Evolutionary conservation across 2,888 invertebrate genomes (phyloP).

Genomic region (Eubasilissa splendida): DNA sequence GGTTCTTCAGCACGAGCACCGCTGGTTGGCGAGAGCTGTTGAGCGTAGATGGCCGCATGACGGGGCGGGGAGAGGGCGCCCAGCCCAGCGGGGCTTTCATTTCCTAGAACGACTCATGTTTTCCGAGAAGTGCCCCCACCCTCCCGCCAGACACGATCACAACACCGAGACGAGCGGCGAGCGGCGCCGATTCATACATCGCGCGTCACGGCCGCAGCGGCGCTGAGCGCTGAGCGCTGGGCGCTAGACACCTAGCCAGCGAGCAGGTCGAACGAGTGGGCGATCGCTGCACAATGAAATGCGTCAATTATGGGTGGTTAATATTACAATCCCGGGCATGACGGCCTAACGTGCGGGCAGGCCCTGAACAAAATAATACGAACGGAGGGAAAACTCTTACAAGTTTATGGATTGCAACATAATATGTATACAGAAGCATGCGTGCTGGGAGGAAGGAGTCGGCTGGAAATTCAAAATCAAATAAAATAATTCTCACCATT

Average conservation of each 20-base stretch:
- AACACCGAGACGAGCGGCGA: not conserved
- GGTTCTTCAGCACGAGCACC: not conserved
- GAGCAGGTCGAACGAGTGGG: too few relatives aligned
- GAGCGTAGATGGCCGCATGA: constrained; percentile 9
- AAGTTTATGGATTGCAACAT: too few relatives aligned
- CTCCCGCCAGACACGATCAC: constrained; percentile 57
- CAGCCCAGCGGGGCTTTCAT: constrained; percentile 65
- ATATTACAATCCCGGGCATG: too few relatives aligned
- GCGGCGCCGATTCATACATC: not conserved
- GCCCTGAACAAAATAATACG: too few relatives aligned
- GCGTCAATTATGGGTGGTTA: too few relatives aligned
- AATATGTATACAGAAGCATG: too few relatives aligned
- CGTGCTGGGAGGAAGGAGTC: too few relatives aligned
- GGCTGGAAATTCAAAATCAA: too few relatives aligned
- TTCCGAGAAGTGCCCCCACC: constrained; percentile 66
- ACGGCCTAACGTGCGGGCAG: too few relatives aligned
- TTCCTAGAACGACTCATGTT: constrained; percentile 73
- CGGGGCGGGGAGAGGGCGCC: constrained; percentile 62
- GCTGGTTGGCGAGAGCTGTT: not conserved
- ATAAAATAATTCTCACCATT: too few relatives aligned
- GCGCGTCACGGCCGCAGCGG: not conserved
- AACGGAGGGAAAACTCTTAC: too few relatives aligned
- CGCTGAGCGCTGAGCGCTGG: not conserved
- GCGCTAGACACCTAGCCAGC: not conserved
- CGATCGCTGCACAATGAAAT: too few relatives aligned